phyloP scores from a whole-genome alignment of 2,113 vertebrate species.

The Isichthys henryi region DNA sequence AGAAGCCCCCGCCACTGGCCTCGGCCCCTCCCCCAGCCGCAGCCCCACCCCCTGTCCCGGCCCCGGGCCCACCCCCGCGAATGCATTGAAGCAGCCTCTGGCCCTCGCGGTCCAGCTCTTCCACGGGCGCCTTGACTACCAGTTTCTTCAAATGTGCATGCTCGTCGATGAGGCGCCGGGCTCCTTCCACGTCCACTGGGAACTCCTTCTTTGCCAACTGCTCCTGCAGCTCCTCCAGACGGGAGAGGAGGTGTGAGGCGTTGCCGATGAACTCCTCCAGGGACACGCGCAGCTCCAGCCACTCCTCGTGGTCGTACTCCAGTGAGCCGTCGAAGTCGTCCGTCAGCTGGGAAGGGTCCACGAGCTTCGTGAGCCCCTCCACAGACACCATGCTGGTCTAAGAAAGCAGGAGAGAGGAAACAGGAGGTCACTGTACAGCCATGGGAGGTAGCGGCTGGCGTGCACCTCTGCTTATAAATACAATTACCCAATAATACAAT shows the following conservation, averaged over 20 bases:
- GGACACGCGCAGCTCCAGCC: conserved; percentile 91
- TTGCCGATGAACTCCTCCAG: conserved; percentile 94
- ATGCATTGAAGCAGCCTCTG: conserved; percentile 88
- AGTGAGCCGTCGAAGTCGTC: conserved; percentile 90
- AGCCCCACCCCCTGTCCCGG: conserved; percentile 45
- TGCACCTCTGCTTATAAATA: background rate
- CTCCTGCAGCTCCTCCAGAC: conserved; percentile 91
- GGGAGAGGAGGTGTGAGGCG: conserved; percentile 82
- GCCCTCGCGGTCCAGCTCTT: conserved; percentile 88
- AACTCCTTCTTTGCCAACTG: conserved; percentile 81
- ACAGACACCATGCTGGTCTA: conserved; percentile 98
- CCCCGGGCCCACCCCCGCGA: conserved; percentile 61
- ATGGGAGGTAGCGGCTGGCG: background rate
- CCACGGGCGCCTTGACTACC: conserved; percentile 87
- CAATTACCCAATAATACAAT: background rate
- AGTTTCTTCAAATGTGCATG: conserved; percentile 88
- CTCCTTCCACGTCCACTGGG: conserved; percentile 86
- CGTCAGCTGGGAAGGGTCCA: conserved; percentile 92
- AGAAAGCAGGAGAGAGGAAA: conserved; percentile 19
- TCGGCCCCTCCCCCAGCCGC: background rate
- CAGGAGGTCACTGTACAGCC: background rate
- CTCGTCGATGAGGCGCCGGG: conserved; percentile 87
- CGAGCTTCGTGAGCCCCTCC: conserved; percentile 88
- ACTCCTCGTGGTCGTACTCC: conserved; percentile 97
- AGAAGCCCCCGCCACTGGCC: conserved; percentile 57